Evolutionary conservation across 2,888 invertebrate species (phyloP).

Genomic region (Elysia crispata): DNA sequence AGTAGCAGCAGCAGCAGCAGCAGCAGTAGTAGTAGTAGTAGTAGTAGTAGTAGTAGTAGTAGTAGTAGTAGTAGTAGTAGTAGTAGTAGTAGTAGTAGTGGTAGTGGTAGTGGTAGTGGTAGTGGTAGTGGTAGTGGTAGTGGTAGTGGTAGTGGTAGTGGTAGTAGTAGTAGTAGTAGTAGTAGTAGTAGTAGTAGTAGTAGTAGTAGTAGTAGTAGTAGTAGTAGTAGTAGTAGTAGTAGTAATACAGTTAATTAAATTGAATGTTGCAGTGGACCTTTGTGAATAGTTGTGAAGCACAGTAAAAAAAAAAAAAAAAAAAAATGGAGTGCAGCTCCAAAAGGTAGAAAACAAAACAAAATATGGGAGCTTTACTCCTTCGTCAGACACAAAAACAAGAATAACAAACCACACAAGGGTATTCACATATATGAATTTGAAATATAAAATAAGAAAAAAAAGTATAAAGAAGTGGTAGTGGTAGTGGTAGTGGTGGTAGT

Average conservation of each 20-base stretch:
- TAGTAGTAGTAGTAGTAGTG: not conserved
- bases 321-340: no score
- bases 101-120: not conserved
- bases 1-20: no score
- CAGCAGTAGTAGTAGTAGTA: constrained; percentile 22
- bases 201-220: constrained; percentile 31
- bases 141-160: not conserved
- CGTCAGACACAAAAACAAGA: no score
- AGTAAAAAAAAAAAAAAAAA: no score
- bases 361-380: no score
- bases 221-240: constrained; percentile 20
- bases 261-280: no score
- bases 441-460: not conserved
- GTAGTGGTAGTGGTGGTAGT: not conserved
- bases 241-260: no score
- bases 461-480: not conserved
- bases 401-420: no score
- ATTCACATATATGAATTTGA: no score
- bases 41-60: constrained; percentile 20
- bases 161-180: constrained; percentile 17
- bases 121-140: constrained; percentile 5
- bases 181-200: constrained; percentile 28
- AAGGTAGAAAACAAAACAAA: no score
- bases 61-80: constrained; percentile 16
- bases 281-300: no score